Evolutionary conservation across 2,797 vertebrate species (phyloP), one percentile per base, ranked within the genome.

Genomic region (Clarias pachynema): DNA sequence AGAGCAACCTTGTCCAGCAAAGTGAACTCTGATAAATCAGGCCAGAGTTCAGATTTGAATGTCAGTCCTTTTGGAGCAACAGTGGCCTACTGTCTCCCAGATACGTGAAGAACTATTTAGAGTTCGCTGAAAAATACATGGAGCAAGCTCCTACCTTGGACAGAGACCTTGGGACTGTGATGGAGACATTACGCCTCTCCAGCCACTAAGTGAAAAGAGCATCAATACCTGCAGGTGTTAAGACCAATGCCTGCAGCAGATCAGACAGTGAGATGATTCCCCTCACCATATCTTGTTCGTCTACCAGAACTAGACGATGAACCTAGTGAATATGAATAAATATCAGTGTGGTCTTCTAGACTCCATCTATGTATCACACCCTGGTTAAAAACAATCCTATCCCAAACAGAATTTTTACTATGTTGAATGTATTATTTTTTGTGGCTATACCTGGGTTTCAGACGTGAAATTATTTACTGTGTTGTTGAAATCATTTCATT

Each of bases 181-280:
- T 65, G 56, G 69, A 69, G 60, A 79, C 44, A 57, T 16, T 18
- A 70, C 24, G 70, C 74, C 91, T 92, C 2, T 85, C 91, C 84
- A 20, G 8, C 83, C 68, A 86, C 95, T 95, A 98, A 94, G 96
- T 95, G 91, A 94, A 94, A 91, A 99, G 97, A 88, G 97, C 97
- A 69, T 99, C 96, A 83, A 99, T 98, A 95, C 98, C 98, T 94
- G 97, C 97, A 0, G 98, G 98, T 88, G 96, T 96, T 92, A 99
- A 96, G 85, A 99, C 96, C 90, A 99, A 94, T 0, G 97, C 97
- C 93, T 99, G 98, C 9, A 99, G 97, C 85, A 99, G 96, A 94
- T 99, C 98, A 0, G 98, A 99, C 56, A 99, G 96, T 56, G 98
- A 99, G 87, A 99, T 89, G 72, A 99, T 97, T 16, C 98, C 98